These are phyloP conservation scores for Neoniphon sammara DNA, from an alignment of 2,797 vertebrate species.

Conservation along the genomic window DNA sequence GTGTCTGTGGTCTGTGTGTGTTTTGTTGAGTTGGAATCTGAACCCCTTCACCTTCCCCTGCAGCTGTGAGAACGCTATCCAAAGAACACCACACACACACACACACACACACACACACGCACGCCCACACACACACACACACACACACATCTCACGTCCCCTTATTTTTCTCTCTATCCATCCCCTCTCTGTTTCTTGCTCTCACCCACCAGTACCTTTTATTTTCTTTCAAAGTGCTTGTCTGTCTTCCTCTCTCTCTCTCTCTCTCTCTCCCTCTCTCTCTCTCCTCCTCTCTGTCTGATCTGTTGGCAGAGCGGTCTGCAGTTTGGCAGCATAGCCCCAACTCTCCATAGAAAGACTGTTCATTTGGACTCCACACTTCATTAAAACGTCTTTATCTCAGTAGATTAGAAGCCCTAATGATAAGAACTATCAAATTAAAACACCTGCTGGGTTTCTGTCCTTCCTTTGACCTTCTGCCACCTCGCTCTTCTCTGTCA, in stretches of 20 bases:
- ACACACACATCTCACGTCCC: neutral
- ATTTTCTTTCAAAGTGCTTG: neutral
- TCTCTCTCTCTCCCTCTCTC: neutral
- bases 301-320: slow-evolving; percentile 55
- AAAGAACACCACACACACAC: slow-evolving; percentile 51
- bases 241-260: neutral
- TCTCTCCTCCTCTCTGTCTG: slow-evolving; percentile 23
- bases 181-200: slow-evolving; percentile 4
- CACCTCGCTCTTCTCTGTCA: slow-evolving; percentile 2
- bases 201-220: slow-evolving; percentile 37
- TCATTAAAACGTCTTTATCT: slow-evolving; percentile 65
- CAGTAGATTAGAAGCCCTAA: slow-evolving; percentile 27
- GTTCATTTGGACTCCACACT: slow-evolving; percentile 57
- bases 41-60: slow-evolving; percentile 76
- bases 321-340: slow-evolving; percentile 57
- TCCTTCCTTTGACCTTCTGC: slow-evolving; percentile 19
- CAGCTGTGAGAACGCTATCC: slow-evolving; percentile 71
- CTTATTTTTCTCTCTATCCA: slow-evolving; percentile 23
- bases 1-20: slow-evolving; percentile 43
- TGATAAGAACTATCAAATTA: slow-evolving; percentile 54
- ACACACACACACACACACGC: slow-evolving; percentile 11
- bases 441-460: slow-evolving; percentile 46
- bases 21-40: slow-evolving; percentile 74
- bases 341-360: slow-evolving; percentile 46
- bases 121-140: neutral